Evolutionary conservation across 2,113 vertebrate genomes (phyloP).

Genomic region (Lagenorhynchus albirostris): DNA sequence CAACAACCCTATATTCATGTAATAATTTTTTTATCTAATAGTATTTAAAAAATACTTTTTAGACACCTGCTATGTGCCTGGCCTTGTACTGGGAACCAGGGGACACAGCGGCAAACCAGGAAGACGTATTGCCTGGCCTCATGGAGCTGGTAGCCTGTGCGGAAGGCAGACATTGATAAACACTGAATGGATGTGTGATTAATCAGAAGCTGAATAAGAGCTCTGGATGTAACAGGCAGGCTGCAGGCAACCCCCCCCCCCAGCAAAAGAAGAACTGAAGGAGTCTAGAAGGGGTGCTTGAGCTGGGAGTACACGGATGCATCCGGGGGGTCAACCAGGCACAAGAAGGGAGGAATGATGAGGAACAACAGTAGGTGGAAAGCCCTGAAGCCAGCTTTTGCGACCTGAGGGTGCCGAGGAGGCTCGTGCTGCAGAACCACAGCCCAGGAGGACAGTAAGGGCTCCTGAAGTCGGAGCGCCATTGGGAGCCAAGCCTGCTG

Average conservation of each 20-base stretch:
- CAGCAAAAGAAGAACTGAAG: neutral
- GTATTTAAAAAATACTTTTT: neutral
- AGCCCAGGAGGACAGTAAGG: neutral
- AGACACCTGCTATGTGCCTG: neutral
- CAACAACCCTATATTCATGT: neutral
- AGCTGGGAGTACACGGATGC: neutral
- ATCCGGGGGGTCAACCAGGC: neutral
- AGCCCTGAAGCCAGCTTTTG: neutral
- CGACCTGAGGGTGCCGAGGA: too few relatives aligned
- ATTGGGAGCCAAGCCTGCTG: accelerated
- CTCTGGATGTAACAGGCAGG: neutral
- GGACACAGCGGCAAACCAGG: neutral
- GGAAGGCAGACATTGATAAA: neutral
- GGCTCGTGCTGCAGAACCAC: neutral
- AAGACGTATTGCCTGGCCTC: neutral
- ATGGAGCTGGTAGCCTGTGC: accelerated
- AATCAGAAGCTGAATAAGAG: neutral
- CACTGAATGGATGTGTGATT: too few relatives aligned
- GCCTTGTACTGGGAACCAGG: neutral
- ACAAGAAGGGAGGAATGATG: accelerated
- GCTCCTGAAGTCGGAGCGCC: neutral
- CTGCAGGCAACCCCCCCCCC: neutral
- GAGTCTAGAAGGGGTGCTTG: neutral
- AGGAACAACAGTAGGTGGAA: accelerated
- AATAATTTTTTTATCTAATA: neutral